Conservation (phyloP, 1,140 invertebrate genomes). For the Harlomillsia oculata region DNA sequence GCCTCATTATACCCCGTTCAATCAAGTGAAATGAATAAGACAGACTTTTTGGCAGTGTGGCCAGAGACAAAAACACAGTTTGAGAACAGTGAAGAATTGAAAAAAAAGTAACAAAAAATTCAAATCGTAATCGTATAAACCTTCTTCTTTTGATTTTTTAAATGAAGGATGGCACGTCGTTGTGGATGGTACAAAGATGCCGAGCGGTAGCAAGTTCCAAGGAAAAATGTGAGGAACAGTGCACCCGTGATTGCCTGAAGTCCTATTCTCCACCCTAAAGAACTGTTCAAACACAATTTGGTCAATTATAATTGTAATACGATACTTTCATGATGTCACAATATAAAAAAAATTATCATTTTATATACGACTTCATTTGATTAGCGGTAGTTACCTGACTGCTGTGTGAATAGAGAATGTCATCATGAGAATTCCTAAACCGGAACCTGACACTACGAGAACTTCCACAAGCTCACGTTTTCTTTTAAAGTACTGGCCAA, state of each 20-base stretch:
- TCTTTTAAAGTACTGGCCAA: slow-evolving; percentile 81
- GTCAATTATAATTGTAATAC: background rate
- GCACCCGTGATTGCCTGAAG: slow-evolving; percentile 76
- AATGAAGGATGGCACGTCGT: slow-evolving; percentile 70
- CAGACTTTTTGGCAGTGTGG: no score
- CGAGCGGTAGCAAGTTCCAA: slow-evolving; percentile 78
- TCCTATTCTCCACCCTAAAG: slow-evolving; percentile 71
- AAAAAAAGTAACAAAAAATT: background rate
- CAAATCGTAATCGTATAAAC: slow-evolving; percentile 42
- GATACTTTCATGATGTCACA: background rate
- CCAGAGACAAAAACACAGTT: no score
- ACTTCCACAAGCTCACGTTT: slow-evolving; percentile 79
- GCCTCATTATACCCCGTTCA: no score
- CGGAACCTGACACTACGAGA: slow-evolving; percentile 75
- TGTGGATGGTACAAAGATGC: slow-evolving; percentile 83
- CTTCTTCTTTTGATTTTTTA: slow-evolving; percentile 81
- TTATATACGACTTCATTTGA: no score
- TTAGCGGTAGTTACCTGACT: slow-evolving; percentile 61
- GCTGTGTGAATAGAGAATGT: slow-evolving; percentile 66
- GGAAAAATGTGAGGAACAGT: slow-evolving; percentile 70
- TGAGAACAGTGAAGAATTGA: background rate
- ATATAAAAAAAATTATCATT: background rate
- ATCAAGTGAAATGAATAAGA: no score
- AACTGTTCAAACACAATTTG: slow-evolving; percentile 68
- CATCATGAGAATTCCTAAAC: slow-evolving; percentile 72